Base-by-base conservation (phyloP, 1,140 invertebrate genomes). In the Papilio machaon region DNA sequence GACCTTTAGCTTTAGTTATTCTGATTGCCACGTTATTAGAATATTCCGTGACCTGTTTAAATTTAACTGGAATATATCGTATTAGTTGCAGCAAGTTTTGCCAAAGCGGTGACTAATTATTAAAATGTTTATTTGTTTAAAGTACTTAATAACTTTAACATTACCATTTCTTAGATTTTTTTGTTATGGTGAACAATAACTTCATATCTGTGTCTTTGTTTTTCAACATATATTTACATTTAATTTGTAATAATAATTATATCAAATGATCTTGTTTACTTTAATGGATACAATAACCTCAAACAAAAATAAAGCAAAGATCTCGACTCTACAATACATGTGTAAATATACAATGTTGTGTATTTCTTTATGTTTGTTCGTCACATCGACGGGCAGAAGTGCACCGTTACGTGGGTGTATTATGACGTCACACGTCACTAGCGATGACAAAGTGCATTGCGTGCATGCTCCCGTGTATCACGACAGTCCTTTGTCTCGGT, bases 1-100 rank as follows among this genome's bases (percentile, higher is more conserved):
- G 64, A 70, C 64, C 64, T 70, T 70, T 70, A 30, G 64, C 64
- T 70, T 70, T 70, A 70, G 64, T 70, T 70, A 70, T 70, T 70
- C 35, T 13, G 4, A 64, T 35, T 11, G 30, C 64, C 30, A 70
- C 64, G 64, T 70, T 17, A 70, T 70, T 70, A 70, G 23, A 35
- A 35, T 23, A 70, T 70, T 70, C 30, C 64, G 64, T 38, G 64
- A 70, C 64, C 30, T 70, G 60, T 15, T 70, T 35, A 15, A 70
- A 38, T 70, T 35, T 35, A 70, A 38, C 30, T 35, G 23, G 30
- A 70, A 38, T 35, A 35, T 35, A 38, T 70, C 64, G 30, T 30
- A 70, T 35, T 70, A 35, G 64, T 64, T 35, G 60, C 23, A 30
- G 23, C 4, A 23, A 9, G 19, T 30, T 17, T 19, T 9, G 7